phyloP scores from a whole-genome alignment of 2,888 invertebrate genomes.

The Metalampra italica region DNA sequence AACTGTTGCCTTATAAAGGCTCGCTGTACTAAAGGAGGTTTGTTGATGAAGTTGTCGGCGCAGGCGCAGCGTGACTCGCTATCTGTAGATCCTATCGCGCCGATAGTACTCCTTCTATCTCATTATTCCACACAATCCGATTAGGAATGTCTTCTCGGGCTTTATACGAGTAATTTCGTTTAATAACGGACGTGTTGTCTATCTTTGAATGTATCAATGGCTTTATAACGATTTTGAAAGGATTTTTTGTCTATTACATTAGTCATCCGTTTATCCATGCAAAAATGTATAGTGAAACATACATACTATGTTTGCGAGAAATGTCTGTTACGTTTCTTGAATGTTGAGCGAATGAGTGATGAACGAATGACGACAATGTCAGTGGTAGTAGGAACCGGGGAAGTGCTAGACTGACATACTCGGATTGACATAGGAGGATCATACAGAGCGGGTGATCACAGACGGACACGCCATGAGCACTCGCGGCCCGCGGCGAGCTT shows the following conservation, averaged over 20 bases:
- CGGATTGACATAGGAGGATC: too few species aligned
- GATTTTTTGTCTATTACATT: not conserved
- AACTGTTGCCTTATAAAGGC: conserved; percentile 7
- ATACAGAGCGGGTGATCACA: too few species aligned
- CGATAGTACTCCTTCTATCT: conserved; percentile 32
- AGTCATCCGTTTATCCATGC: too few species aligned
- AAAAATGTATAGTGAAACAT: too few species aligned
- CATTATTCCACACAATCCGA: conserved; percentile 50
- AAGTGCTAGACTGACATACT: too few species aligned
- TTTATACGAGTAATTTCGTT: conserved; percentile 27
- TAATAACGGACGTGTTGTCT: conserved; percentile 26
- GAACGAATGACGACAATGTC: too few species aligned
- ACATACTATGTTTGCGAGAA: too few species aligned
- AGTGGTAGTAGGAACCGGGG: too few species aligned
- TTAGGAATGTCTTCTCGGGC: conserved; percentile 38
- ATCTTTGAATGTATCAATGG: conserved; percentile 13
- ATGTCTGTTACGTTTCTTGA: too few species aligned
- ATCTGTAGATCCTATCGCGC: conserved; percentile 45
- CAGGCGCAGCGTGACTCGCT: conserved; percentile 35
- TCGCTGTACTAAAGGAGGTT: conserved; percentile 5
- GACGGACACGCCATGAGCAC: too few species aligned
- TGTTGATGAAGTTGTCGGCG: conserved; percentile 42
- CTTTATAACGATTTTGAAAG: not conserved
- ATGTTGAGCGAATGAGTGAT: too few species aligned
- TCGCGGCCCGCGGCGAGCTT: too few species aligned